A percentile compares a stretch with the other conserved stretches of the same genome.
phyloP scores from a whole-genome alignment of 92 coral and sea anemone species.

The Paramuricea clavata region DNA sequence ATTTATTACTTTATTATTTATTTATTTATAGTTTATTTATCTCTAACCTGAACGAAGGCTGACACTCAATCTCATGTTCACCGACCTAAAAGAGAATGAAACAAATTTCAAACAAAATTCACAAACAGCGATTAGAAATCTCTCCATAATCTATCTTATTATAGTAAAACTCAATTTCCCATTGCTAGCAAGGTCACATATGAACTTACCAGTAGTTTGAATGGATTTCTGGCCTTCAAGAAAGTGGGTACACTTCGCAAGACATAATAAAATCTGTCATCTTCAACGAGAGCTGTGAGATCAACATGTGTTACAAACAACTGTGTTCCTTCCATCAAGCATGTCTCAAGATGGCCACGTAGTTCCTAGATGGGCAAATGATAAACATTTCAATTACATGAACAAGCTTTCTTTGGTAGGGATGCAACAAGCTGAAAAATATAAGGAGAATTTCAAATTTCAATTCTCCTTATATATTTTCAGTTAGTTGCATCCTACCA shows the following conservation, averaged over 20 bases:
- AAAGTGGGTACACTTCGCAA: constrained; percentile 83
- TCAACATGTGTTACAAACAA: constrained; percentile 95
- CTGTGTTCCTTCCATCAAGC: constrained; percentile 92
- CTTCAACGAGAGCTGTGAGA: constrained; percentile 76
- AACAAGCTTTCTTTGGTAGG: too few species aligned
- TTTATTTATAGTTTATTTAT: too few species aligned
- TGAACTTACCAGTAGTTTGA: constrained; percentile 89
- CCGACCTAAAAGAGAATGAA: constrained; percentile 71
- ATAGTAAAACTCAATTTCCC: too few species aligned
- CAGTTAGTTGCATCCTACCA: too few species aligned
- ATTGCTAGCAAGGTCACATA: neutral
- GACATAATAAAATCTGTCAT: constrained; percentile 83
- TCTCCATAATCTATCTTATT: too few species aligned
- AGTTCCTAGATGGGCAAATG: constrained; percentile 73
- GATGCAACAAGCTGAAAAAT: too few species aligned
- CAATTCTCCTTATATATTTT: too few species aligned
- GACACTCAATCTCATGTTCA: constrained; percentile 98
- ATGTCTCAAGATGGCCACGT: constrained; percentile 98
- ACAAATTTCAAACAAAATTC: neutral
- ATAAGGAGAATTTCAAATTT: too few species aligned
- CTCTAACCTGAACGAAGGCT: constrained; percentile 93
- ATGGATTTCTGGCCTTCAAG: constrained; percentile 83
- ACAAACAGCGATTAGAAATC: neutral
- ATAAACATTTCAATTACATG: neutral
- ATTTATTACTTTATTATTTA: too few species aligned